Evolutionary conservation across 2,888 invertebrate species (phyloP).

Genomic region (Mesochorus sp.): DNA sequence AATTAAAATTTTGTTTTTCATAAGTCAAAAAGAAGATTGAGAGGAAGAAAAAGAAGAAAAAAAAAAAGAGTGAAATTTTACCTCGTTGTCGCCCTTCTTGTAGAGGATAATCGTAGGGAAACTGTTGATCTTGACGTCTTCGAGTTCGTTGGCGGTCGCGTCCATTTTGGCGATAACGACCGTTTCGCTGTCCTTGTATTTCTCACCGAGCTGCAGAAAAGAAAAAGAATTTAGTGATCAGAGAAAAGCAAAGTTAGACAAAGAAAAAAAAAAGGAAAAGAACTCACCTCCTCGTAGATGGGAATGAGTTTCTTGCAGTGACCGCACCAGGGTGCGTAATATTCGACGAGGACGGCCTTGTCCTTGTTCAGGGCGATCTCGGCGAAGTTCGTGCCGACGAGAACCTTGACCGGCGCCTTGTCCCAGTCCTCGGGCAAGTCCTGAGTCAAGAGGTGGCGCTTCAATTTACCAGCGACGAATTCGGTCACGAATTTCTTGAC

Average conservation of each 20-base stretch:
- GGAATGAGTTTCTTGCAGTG: constrained; percentile 99
- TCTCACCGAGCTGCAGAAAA: constrained; percentile 90
- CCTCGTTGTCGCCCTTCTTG: constrained; percentile 95
- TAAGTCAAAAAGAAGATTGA: neutral
- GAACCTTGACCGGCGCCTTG: constrained; percentile 94
- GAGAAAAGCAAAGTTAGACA: constrained; percentile 16
- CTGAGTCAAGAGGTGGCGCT: constrained; percentile 97
- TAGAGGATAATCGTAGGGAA: constrained; percentile 98
- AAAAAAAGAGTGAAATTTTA: too few species aligned
- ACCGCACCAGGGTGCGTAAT: constrained; percentile 99
- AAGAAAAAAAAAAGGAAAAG: neutral
- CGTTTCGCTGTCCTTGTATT: constrained; percentile 91
- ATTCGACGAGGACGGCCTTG: constrained; percentile 98
- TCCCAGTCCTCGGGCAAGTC: constrained; percentile 99
- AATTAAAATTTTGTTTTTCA: constrained; percentile 25
- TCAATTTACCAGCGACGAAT: constrained; percentile 95
- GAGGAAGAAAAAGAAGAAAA: neutral
- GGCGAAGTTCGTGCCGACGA: constrained; percentile 98
- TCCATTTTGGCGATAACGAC: constrained; percentile 99
- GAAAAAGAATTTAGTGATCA: constrained; percentile 11
- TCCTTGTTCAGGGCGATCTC: constrained; percentile 92
- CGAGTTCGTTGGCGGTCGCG: constrained; percentile 98
- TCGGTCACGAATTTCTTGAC: constrained; percentile 91
- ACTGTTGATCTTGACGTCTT: constrained; percentile 96
- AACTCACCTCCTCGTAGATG: constrained; percentile 91